A percentile compares a stretch with the other conserved stretches of the same genome.
phyloP scores from a whole-genome alignment of 2,888 invertebrate species.

The Drosophila anceps region DNA sequence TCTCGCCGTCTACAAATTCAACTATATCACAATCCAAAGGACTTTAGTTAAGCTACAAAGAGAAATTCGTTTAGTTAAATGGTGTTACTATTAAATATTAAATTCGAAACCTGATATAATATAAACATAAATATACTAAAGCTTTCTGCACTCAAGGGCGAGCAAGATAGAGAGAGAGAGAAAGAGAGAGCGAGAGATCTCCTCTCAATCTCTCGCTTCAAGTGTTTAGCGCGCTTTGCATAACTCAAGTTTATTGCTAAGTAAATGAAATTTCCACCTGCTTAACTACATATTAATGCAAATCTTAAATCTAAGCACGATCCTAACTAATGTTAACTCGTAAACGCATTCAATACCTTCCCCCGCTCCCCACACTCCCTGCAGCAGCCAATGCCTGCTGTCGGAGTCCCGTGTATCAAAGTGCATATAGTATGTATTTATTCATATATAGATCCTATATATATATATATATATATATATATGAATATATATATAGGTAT shows the following conservation, averaged over 20 bases:
- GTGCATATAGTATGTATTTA: constrained; percentile 53
- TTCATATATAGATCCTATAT: constrained; percentile 16
- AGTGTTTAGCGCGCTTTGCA: neutral
- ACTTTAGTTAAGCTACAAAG: constrained; percentile 76
- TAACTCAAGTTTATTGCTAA: constrained; percentile 53
- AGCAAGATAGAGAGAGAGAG: neutral
- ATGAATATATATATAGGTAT: too few species aligned
- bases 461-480: constrained; percentile 24
- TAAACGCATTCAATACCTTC: constrained; percentile 22
- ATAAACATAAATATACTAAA: neutral
- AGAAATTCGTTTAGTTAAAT: constrained; percentile 52
- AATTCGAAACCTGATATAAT: constrained; percentile 43
- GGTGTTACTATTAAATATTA: constrained; percentile 61
- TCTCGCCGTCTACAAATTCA: constrained; percentile 42
- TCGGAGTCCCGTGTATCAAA: constrained; percentile 49
- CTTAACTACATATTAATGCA: constrained; percentile 53
- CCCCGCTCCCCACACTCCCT: neutral
- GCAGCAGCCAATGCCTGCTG: neutral
- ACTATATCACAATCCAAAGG: constrained; percentile 83
- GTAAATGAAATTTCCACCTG: constrained; percentile 75
- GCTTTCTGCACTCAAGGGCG: constrained; percentile 14
- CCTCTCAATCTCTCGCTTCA: neutral
- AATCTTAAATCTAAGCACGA: constrained; percentile 54
- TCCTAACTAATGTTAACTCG: constrained; percentile 57
- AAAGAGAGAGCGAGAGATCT: neutral